Conservation (phyloP, 2,113 vertebrate species). For the Coptodon rendalli region DNA sequence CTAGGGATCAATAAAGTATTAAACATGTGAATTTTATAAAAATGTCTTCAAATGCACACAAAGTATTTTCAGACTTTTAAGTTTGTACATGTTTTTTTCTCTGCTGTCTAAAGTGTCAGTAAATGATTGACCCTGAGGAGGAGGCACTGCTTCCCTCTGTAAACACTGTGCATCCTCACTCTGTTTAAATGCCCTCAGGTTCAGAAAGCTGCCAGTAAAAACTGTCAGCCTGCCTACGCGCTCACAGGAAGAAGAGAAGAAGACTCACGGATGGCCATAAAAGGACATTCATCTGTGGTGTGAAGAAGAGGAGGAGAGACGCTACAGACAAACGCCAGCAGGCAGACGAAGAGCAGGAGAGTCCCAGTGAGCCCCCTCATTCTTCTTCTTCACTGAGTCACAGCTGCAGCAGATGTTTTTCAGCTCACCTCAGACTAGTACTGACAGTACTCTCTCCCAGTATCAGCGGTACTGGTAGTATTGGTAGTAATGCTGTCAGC, state of each 20-base stretch:
- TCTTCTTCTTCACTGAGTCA: background rate
- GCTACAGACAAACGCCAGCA: background rate
- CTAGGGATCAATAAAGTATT: background rate
- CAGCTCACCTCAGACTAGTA: background rate
- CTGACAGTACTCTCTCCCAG: background rate
- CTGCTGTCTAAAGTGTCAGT: background rate
- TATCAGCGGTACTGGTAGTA: background rate
- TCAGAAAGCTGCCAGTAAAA: background rate
- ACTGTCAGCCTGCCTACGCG: background rate
- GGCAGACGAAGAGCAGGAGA: background rate
- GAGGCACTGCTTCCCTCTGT: background rate
- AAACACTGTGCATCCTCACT: background rate
- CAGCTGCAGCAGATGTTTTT: background rate
- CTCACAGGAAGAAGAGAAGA: background rate
- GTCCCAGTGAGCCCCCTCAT: background rate
- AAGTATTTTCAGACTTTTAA: background rate
- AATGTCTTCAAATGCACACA: background rate
- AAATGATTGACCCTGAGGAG: background rate
- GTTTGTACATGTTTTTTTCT: background rate
- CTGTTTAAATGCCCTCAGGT: background rate
- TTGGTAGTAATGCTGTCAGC: background rate
- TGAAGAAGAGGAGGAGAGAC: background rate
- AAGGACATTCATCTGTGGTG: background rate
- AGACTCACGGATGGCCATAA: conserved; percentile 34
- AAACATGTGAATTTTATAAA: background rate